Evolutionary conservation across 2,113 vertebrate species (phyloP), one percentile per base, ranked within the genome.

Genomic region (Sphyrna mokarran): DNA sequence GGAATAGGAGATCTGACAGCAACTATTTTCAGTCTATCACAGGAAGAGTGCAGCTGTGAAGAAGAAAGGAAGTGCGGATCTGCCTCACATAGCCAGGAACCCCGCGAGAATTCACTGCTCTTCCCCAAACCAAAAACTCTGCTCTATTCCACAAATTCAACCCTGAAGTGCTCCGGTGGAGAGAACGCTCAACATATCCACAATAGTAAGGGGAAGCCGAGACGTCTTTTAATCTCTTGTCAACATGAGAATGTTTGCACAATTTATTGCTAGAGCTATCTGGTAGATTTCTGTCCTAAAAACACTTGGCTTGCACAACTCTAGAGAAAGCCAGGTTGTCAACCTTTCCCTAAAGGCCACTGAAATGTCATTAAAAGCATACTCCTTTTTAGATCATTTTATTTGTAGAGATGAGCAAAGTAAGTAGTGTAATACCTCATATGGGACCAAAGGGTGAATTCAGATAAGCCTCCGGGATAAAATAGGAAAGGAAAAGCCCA

Each of bases 181-280:
- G 26, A 58, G 26, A 58, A 58, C 37, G 20, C 11, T 89, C 48
- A 58, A 54, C 54, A 14, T 1, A 94, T 48, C 33, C 66, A 70
- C 37, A 69, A 40, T 43, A 48, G 22, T 68, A 26, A 43, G 63
- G 23, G 90, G 90, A 94, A 20, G 66, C 33, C 10, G 58, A 63
- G 58, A 63, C 63, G 8, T 70, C n/a, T 69, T 69, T 94, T 23
- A 70, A 94, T 69, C 91, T 7, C 66, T 94, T 94, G 69, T 95
- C 94, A 95, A 95, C 69, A 72, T 48, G 1, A 13, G 14, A 33
- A 72, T 95, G 69, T 95, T 95, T 95, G 69, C 94, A 29, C 43
- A 95, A 23, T 29, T 94, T 95, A 95, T 94, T 70, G 66, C 37
- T 61, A 14, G 13, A 18, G 7, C 43, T 33, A 54, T 13, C 13